Evolutionary conservation across 2,888 invertebrate genomes (phyloP).

Genomic region (Limnephilus rhombicus): DNA sequence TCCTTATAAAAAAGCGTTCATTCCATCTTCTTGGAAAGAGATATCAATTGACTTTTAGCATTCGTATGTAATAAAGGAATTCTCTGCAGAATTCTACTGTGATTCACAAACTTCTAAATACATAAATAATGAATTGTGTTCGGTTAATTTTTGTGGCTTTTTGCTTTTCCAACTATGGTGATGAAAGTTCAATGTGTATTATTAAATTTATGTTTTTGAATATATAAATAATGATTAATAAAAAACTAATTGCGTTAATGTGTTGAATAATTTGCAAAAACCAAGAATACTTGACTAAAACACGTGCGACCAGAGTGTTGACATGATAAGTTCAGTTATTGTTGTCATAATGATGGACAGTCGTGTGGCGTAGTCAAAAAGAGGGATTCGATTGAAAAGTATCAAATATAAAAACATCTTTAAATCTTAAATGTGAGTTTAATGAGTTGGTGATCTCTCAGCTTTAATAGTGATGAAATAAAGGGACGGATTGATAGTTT

Average conservation of each 20-base stretch:
- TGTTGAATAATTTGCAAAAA: conserved; percentile 50
- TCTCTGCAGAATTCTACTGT: conserved; percentile 61
- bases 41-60: background rate
- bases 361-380: conserved; percentile 13
- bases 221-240: conserved; percentile 59
- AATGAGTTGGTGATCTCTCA: conserved; percentile 65
- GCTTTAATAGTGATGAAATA: conserved; percentile 65
- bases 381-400: conserved; percentile 40
- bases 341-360: conserved; percentile 41
- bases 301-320: conserved; percentile 51
- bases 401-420: conserved; percentile 53
- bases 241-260: conserved; percentile 57
- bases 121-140: conserved; percentile 56
- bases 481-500: conserved; percentile 45
- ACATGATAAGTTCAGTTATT: conserved; percentile 27
- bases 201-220: conserved; percentile 62
- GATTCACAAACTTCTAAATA: conserved; percentile 53
- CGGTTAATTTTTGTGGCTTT: conserved; percentile 56
- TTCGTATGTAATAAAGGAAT: conserved; percentile 18
- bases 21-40: conserved; percentile 6
- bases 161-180: conserved; percentile 51
- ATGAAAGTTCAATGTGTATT: conserved; percentile 59
- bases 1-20: background rate
- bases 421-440: conserved; percentile 56
- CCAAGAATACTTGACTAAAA: conserved; percentile 20